Base-by-base conservation (phyloP, 2,797 vertebrate genomes). In the Bradypodion ventrale region DNA sequence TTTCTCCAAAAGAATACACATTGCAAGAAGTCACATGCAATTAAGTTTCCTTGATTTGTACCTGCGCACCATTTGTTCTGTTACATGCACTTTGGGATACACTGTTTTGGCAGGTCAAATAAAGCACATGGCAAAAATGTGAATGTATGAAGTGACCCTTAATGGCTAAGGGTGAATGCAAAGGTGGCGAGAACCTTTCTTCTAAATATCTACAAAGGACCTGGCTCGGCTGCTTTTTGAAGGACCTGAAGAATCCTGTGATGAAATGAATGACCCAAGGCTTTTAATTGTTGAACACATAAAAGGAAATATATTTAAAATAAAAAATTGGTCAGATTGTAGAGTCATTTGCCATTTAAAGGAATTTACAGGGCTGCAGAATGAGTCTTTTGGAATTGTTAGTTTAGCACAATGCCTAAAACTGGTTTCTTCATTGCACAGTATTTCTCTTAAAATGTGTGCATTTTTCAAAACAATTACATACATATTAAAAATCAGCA, bases 301-400 rank as follows among this genome's bases (percentile, higher is more conserved):
- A 97, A 99, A 99, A 99, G 96, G 96, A 99, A 98, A 97, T 98
- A 97, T 99, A 97, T 98, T 97, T 97, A 94, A 96, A 96, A 97
- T 92, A 94, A 95, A 96, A 95, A 96, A 97, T 96, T 97, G 96
- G 97, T 98, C 97, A 97, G 97, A 97, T 96, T 97, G 95, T 97
- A 96, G 96, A 97, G 94, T 97, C 97, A 96, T 95, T 95, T 97
- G 95, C 95, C 96, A 96, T 95, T 97, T 94, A 96, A 97, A 97
- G 96, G 96, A 97, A 97, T 98, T 98, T 98, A 98, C 97, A 98
- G 97, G 97, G 97, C 97, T 97, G 95, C 96, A 97, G 94, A 95
- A 96, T 95, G 93, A 95, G 93, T 94, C 96, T 96, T 97, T 95
- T 93, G 96, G 96, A 96, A 95, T 96, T 94, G 95, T 97, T 94